Evolutionary conservation across 92 coral and sea anemone species (phyloP).

Genomic region (Plumapathes pennacea): DNA sequence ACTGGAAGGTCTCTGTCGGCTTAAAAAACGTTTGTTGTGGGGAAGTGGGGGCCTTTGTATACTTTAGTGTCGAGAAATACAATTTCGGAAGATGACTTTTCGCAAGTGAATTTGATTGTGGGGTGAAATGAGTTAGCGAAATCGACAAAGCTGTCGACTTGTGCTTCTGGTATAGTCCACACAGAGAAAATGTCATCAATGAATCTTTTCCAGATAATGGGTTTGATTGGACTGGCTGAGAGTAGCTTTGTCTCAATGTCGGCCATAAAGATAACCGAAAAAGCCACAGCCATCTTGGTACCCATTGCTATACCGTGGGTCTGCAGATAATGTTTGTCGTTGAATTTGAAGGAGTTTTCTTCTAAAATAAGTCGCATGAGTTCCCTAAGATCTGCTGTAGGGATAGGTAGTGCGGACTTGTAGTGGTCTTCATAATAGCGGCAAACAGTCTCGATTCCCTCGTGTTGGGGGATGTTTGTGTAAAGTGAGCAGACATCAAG

Average conservation of each 20-base stretch:
- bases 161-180: background rate
- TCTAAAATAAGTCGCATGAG: constrained; percentile 16
- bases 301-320: constrained; percentile 5
- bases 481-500: constrained; percentile 7
- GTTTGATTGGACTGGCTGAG: constrained; percentile 1
- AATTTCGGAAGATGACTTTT: no score
- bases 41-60: no score
- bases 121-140: no score
- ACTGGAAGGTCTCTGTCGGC: no score
- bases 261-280: background rate
- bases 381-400: constrained; percentile 3
- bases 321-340: constrained; percentile 3
- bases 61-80: no score
- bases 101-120: no score
- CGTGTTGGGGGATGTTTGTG: constrained; percentile 39
- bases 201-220: no score
- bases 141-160: background rate
- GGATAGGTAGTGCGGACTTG: constrained; percentile 14
- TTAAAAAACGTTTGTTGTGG: no score
- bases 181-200: background rate
- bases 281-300: no score
- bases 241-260: constrained; percentile 3
- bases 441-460: constrained; percentile 30
- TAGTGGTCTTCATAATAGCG: constrained; percentile 2
- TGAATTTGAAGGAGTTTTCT: constrained; percentile 4